Base-by-base conservation (phyloP, 2,797 vertebrate species). In the Alauda arvensis region DNA sequence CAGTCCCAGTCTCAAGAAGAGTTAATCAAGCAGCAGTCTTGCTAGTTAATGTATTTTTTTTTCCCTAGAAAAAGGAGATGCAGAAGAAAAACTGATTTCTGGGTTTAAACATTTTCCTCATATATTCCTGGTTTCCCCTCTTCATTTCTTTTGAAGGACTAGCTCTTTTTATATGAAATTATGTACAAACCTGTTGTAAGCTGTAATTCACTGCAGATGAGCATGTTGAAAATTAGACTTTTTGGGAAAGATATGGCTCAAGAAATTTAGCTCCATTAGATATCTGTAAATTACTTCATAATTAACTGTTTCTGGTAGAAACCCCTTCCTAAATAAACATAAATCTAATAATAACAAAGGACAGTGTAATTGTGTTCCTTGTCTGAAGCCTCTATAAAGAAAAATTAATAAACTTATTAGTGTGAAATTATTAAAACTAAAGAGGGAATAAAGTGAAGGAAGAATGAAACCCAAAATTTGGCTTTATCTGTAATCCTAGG, bases 381-480 rank as follows among this genome's bases (percentile, higher is more conserved):
- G 34, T 62, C 12, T 49, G 37, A 67, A 57, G 16, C 4, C 5
- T 57, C 29, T 25, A 10, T 18, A 21, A 71, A 68, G 24, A 89
- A 48, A 2, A 68, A 77, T 10, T 39, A 68, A n/a, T 59, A 42
- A 63, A 5, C 8, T 65, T 84, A 45, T 28, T 67, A 31, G 7
- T 24, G 15, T 9, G 15, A 89, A 68, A 33, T 18, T 57, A 28
- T 53, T 86, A 81, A 56, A 74, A 87, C 46, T 77, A 77, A 71
- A 78, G 67, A 56, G 13, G 21, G 72, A 61, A 56, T 3, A 85
- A 92, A 93, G 21, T 34, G 19, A 31, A 1, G 2, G 12, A 12
- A 8, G 13, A 70, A 85, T 39, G 39, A 95, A 67, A 79, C 18
- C 71, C 62, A 87, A 56, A 69, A 29, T 85, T 49, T 88, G 65